Conservation (phyloP, 2,113 vertebrate genomes). For the Gasterosteus aculeatus region DNA sequence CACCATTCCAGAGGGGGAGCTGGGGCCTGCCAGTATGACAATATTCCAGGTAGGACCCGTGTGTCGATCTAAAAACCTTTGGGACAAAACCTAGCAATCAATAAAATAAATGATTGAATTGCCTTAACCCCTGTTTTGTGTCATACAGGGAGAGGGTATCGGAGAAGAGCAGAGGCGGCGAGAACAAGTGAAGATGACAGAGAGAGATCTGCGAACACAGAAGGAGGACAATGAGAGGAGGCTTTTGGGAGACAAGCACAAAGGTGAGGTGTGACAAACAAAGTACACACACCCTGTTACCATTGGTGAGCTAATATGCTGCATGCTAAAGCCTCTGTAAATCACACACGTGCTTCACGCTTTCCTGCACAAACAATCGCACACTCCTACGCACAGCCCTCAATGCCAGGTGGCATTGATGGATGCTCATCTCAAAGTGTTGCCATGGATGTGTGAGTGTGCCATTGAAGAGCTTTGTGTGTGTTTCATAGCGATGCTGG, state of each 20-base stretch:
- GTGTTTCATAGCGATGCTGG: conserved; percentile 67
- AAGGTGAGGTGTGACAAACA: conserved; percentile 67
- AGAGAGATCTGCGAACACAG: conserved; percentile 70
- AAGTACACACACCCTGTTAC: conserved; percentile 15
- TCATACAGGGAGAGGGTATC: conserved; percentile 74
- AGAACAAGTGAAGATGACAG: conserved; percentile 66
- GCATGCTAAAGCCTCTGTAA: conserved; percentile 39
- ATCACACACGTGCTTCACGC: conserved; percentile 62
- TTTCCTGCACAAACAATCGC: conserved; percentile 68
- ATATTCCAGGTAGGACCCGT: conserved; percentile 72
- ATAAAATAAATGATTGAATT: neutral
- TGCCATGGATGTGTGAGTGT: conserved; percentile 45
- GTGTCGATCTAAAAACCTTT: conserved; percentile 10
- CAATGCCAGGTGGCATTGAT: conserved; percentile 68
- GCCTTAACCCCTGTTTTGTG: neutral
- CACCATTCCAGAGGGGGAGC: conserved; percentile 56
- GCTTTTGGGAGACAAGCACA: conserved; percentile 53
- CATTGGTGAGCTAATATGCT: conserved; percentile 32
- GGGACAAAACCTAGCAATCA: conserved; percentile 9
- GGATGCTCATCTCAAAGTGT: conserved; percentile 57
- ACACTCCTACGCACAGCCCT: conserved; percentile 62
- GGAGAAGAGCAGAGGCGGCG: conserved; percentile 61
- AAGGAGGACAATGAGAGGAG: conserved; percentile 65
- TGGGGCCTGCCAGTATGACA: conserved; percentile 81
- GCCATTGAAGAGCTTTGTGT: conserved; percentile 26